phyloP scores from a whole-genome alignment of 2,113 vertebrate species.

The Leucosticte australis region DNA sequence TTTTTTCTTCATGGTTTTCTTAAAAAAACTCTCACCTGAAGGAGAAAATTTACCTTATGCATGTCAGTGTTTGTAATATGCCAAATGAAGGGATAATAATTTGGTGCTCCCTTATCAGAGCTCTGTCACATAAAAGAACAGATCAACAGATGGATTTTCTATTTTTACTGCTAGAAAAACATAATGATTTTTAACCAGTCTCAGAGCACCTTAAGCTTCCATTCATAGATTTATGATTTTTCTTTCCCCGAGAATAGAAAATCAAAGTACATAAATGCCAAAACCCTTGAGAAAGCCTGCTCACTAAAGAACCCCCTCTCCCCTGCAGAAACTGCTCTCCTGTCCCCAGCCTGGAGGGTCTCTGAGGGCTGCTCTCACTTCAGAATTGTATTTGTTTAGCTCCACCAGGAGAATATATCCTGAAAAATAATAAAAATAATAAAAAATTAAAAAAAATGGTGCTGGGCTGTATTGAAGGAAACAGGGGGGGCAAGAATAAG shows the following conservation, averaged over 20 bases:
- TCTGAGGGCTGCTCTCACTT: neutral
- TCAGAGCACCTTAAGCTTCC: neutral
- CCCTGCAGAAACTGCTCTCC: neutral
- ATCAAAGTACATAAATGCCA: neutral
- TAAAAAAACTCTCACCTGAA: neutral
- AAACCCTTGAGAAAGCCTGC: neutral
- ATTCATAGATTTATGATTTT: neutral
- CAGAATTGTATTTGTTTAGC: neutral
- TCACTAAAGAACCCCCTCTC: neutral
- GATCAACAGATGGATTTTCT: neutral
- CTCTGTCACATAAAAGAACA: neutral
- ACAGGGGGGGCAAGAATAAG: accelerated
- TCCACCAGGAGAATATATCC: neutral
- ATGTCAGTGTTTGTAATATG: neutral
- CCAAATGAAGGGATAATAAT: neutral
- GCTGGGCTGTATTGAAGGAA: neutral
- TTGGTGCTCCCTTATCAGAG: neutral
- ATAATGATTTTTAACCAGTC: neutral
- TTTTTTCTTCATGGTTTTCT: neutral
- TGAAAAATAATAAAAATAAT: neutral
- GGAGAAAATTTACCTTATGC: neutral
- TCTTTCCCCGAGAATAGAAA: neutral
- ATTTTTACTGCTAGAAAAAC: neutral
- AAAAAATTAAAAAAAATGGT: neutral
- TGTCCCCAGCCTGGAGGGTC: accelerated